Evolutionary conservation across 2,797 vertebrate genomes (phyloP), one percentile per base, ranked within the genome.

Genomic region (Agapornis canus): DNA sequence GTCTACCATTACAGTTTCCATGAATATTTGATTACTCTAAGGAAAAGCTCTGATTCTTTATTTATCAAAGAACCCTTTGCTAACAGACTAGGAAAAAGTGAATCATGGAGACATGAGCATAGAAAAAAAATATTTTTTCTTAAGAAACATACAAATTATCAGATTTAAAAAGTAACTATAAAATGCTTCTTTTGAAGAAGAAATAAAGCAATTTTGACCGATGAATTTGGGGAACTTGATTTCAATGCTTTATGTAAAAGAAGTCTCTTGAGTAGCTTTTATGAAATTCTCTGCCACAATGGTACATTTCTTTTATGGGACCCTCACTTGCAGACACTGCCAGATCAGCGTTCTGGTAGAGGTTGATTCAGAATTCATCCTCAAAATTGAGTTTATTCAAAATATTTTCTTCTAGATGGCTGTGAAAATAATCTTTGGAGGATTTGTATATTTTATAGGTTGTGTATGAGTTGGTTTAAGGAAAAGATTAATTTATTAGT

Each of bases 1-100:
- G 21, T 83, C 80, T 93, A 43, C 80, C 22, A 48, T 90, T 95
- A 79, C 57, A 90, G 26, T 26, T 94, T 81, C 49, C 60, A 57
- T 81, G 82, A 95, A 94, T 91, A 89, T 84, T 72, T 94, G 80
- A 95, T 95, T 93, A 90, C 76, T 75, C 63, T 63, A 54, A 86
- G 88, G 78, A 59, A 91, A 90, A 90, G 25, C 56, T 73, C 83
- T 48, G 40, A 49, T 93, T 87, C 89, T 87, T 63, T 83, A 68
- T 84, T 93, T 96, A 49, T 90, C 45, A 73, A 89, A 84, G 90
- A 89, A 48, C 29, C 14, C 31, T 86, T 76, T 86, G 32, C 51
- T 89, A 91, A 72, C 47, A 86, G 52, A 51, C n/a, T 81, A 59
- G 23, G 39, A 81, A 75, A 83, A 32, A 72, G 4, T 59, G 45